These are phyloP conservation scores for Yponomeuta cagnagella DNA, from an alignment of 2,888 invertebrate genomes.

Conservation along the genomic window DNA sequence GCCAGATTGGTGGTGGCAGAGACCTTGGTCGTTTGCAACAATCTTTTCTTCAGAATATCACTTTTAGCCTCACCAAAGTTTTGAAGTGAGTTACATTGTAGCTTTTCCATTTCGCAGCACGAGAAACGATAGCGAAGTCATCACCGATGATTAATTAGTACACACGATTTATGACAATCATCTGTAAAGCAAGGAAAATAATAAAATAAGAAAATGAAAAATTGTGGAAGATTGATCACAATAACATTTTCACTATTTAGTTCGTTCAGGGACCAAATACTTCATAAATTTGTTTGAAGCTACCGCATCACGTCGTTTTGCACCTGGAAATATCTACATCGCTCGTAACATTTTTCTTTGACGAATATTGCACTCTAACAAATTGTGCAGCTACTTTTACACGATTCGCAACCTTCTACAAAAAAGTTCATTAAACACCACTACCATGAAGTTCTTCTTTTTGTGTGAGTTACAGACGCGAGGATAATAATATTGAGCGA, in stretches of 20 bases:
- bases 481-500: slow-evolving; percentile 25
- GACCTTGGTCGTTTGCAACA: slow-evolving; percentile 57
- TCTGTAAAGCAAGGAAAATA: slow-evolving; percentile 66
- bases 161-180: slow-evolving; percentile 53
- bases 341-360: slow-evolving; percentile 51
- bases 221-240: slow-evolving; percentile 32
- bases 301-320: slow-evolving; percentile 23
- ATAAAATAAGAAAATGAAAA: slow-evolving; percentile 55
- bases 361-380: slow-evolving; percentile 62
- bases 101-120: slow-evolving; percentile 68
- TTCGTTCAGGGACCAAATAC: slow-evolving; percentile 25
- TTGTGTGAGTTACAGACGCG: background rate
- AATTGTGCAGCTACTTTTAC: slow-evolving; percentile 69
- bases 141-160: slow-evolving; percentile 59
- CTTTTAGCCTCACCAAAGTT: slow-evolving; percentile 70
- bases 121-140: slow-evolving; percentile 51
- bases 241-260: slow-evolving; percentile 25
- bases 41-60: slow-evolving; percentile 72
- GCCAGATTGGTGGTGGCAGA: slow-evolving; percentile 43
- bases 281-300: slow-evolving; percentile 14
- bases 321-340: slow-evolving; percentile 22
- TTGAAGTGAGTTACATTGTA: slow-evolving; percentile 70
- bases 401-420: slow-evolving; percentile 64
- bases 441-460: slow-evolving; percentile 22
- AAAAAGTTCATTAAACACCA: slow-evolving; percentile 67